Base-by-base conservation (phyloP, 2,888 invertebrate genomes). In the Rhabditoides inermis region DNA sequence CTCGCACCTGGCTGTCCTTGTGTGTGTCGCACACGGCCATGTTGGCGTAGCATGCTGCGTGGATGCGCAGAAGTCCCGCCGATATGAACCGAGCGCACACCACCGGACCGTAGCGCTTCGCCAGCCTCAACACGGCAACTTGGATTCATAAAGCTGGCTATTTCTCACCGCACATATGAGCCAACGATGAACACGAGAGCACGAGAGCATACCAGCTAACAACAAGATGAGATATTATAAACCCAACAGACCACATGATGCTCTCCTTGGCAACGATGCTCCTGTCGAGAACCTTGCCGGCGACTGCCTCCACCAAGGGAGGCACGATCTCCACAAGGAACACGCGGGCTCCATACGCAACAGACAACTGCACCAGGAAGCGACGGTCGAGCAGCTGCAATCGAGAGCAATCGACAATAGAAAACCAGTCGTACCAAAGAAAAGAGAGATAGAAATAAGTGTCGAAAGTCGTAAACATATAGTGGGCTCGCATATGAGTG, bases 21-120 rank as follows among this genome's bases (percentile, higher is more conserved):
- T 35, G 23, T 28, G 28, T 25, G 3, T 27, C 52, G 23, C 12
- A n/a, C 12, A 39, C 4, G 18, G 58, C 52, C 23, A 61, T 45
- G n/a, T 62, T 89, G 23, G 88, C 85, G 77, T 91, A 95, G 78
- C 94, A 95, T 2, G 94, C 79, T 0, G 90, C 88, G 49, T 95
- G 79, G 88, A 95, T 91, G 73, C 91, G 85, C 12, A 95, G 81
- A 61, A 98, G 81, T 51, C 63, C 68, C 5, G 68, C 51, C 0
- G 91, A 88, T 27, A 95, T 82, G 79, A 88, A 86, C 65, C 88
- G 85, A 37, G 92, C 89, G 0, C 90, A 90, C 25, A 95, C 81
- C 44, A 94, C 88, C 0, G 95, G 94, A 0, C 95, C 95, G 20
- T 95, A 80, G 59, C 91, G 84, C 79, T 91, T 88, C 0, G 90